Evolutionary conservation across 2,888 invertebrate species (phyloP).

Genomic region (Pristionchus entomophagus): DNA sequence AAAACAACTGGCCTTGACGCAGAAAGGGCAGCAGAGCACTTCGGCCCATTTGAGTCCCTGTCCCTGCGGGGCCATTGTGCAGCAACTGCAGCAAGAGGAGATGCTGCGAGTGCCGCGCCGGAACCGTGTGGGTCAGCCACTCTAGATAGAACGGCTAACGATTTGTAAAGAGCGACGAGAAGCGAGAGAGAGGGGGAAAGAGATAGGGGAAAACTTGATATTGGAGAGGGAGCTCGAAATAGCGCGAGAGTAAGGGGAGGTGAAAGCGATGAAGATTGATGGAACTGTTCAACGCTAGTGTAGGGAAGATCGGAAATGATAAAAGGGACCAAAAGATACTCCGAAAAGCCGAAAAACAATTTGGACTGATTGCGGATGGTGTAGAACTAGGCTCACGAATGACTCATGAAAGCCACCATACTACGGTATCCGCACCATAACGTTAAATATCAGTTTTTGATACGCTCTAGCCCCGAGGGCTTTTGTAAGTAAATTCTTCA

Average conservation of each 20-base stretch:
- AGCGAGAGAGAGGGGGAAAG: conserved; percentile 11
- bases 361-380: background rate
- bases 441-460: background rate
- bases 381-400: too few relatives aligned
- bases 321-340: background rate
- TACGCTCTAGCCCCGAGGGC: background rate
- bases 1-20: conserved; percentile 54
- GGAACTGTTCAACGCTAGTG: background rate
- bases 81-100: background rate
- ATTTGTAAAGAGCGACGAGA: conserved; percentile 33
- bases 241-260: background rate
- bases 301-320: background rate
- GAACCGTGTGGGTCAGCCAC: conserved; percentile 26
- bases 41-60: conserved; percentile 69
- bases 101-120: background rate
- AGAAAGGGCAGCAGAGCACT: conserved; percentile 69
- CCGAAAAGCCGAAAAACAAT: background rate
- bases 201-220: conserved; percentile 35
- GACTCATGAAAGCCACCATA: background rate
- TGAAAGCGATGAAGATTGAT: background rate
- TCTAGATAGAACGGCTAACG: conserved; percentile 20
- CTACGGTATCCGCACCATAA: background rate
- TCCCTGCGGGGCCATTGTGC: conserved; percentile 64
- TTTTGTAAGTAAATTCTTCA: background rate
- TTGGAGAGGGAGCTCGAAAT: conserved; percentile 29